Evolutionary conservation across 2,888 invertebrate species (phyloP).

Genomic region (Drosophila sordidula): DNA sequence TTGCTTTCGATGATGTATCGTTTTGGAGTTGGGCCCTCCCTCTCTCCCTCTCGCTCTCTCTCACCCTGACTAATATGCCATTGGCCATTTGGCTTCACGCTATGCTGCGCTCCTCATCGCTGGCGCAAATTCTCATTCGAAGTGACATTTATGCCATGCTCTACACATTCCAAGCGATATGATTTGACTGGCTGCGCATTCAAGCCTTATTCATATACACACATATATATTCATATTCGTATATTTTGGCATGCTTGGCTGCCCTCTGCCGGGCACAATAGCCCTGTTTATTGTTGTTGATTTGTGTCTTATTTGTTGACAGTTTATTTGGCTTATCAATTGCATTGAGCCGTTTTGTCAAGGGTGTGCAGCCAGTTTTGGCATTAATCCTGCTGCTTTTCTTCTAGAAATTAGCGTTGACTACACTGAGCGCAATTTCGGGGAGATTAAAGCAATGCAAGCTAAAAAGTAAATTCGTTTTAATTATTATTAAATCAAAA

Average conservation of each 20-base stretch:
- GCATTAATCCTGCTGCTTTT: constrained; percentile 47
- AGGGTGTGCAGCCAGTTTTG: constrained; percentile 39
- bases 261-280: constrained; percentile 51
- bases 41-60: neutral
- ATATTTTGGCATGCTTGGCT: constrained; percentile 18
- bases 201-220: neutral
- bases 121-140: constrained; percentile 79
- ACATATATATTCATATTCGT: neutral
- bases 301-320: constrained; percentile 82
- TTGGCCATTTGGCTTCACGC: constrained; percentile 71
- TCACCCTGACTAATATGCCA: constrained; percentile 15
- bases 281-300: constrained; percentile 76
- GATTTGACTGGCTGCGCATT: constrained; percentile 59
- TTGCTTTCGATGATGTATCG: constrained; percentile 82
- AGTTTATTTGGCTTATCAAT: constrained; percentile 81
- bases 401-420: constrained; percentile 41
- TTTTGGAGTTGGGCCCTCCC: constrained; percentile 47
- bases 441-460: neutral
- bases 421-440: constrained; percentile 48
- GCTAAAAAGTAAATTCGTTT: no score
- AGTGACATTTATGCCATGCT: constrained; percentile 84
- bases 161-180: constrained; percentile 78
- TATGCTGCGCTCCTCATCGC: constrained; percentile 77
- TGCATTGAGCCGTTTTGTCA: constrained; percentile 55
- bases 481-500: no score